Conservation (phyloP, 2,113 vertebrate genomes). For the human region DNA sequence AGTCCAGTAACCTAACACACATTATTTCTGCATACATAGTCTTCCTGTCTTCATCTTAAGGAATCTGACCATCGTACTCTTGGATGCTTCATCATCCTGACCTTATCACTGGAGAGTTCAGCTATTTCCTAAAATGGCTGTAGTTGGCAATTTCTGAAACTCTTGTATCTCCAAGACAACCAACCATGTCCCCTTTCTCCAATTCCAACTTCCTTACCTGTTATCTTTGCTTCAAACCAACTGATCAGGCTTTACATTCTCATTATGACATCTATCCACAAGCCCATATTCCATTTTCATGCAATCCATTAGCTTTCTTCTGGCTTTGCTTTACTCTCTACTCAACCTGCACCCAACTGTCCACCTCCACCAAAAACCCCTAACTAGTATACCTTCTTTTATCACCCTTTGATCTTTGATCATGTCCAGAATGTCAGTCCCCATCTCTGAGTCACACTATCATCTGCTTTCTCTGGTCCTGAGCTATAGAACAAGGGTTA, state of each 20-base stretch:
- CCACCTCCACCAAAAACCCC: not conserved
- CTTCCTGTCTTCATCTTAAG: not conserved
- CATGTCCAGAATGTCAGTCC: not conserved
- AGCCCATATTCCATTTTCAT: not conserved
- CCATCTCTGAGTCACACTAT: not conserved
- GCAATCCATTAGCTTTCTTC: not conserved
- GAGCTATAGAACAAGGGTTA: not conserved
- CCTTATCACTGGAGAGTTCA: not conserved
- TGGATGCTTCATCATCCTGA: not conserved
- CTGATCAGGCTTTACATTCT: not conserved
- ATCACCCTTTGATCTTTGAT: not conserved
- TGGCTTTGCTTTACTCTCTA: conserved; percentile 18
- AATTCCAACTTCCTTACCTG: not conserved
- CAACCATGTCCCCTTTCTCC: not conserved
- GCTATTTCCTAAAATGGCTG: not conserved
- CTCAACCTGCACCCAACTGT: not conserved
- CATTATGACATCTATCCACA: not conserved
- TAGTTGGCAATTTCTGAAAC: not conserved
- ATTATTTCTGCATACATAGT: conserved; percentile 22
- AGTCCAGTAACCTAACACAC: not conserved
- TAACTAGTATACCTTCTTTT: not conserved
- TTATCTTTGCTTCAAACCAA: not conserved
- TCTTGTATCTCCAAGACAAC: conserved; percentile 1
- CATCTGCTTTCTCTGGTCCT: not conserved
- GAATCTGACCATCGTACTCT: not conserved